Evolutionary conservation across 2,888 invertebrate genomes (phyloP).

Genomic region (Caradrina kadenii): DNA sequence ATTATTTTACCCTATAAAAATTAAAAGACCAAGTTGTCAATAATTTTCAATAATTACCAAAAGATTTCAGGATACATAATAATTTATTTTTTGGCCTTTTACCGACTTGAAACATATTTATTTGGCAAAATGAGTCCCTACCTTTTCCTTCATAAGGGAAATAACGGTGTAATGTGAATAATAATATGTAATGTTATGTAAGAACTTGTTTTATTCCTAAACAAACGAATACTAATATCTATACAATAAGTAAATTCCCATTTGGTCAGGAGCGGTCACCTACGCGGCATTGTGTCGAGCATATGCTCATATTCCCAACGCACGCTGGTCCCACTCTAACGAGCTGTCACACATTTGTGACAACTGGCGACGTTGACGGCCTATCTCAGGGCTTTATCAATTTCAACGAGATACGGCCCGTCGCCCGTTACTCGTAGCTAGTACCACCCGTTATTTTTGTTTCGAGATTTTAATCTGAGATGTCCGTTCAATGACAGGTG

Average conservation of each 20-base stretch:
- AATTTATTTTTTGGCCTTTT: no score
- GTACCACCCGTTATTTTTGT: slow-evolving; percentile 69
- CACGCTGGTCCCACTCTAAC: slow-evolving; percentile 69
- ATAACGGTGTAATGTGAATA: no score
- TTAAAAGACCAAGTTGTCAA: no score
- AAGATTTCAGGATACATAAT: no score
- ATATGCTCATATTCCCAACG: slow-evolving; percentile 66
- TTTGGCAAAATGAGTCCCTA: background rate
- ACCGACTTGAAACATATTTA: no score
- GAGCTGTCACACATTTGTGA: slow-evolving; percentile 74
- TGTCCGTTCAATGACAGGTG: slow-evolving; percentile 53
- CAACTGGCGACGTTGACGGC: slow-evolving; percentile 68
- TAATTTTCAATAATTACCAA: no score
- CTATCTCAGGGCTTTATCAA: slow-evolving; percentile 70
- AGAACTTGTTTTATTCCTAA: background rate
- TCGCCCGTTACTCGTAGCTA: slow-evolving; percentile 40
- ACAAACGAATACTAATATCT: slow-evolving; percentile 14
- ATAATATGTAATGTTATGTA: background rate
- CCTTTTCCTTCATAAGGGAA: background rate
- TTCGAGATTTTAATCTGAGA: slow-evolving; percentile 73
- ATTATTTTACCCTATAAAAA: no score
- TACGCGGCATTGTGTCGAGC: slow-evolving; percentile 41
- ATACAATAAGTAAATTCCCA: slow-evolving; percentile 32
- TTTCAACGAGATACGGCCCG: slow-evolving; percentile 63
- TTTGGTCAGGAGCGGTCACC: slow-evolving; percentile 30